Evolutionary conservation across 2,797 vertebrate species (phyloP), one percentile per base, ranked within the genome.

Genomic region (Scomberomorus guttatus): DNA sequence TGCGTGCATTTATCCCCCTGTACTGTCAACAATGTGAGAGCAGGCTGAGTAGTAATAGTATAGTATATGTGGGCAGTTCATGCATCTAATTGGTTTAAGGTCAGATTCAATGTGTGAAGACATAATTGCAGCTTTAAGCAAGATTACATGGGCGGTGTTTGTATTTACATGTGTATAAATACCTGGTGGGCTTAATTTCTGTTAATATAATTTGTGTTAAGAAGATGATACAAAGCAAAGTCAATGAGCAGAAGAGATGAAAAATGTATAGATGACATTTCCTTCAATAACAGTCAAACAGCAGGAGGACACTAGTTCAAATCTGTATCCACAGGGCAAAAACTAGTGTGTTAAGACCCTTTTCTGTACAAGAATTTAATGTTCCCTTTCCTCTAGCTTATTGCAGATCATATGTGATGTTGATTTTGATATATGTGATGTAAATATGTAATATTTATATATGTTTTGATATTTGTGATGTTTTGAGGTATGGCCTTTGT

Each of bases 11-110:
- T 52, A 46, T 67, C 51, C 42, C 54, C 20, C 54, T 79, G 44
- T 32, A 56, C 61, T 72, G 50, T 81, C 34, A 71, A 66, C 62
- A 59, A 22, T 63, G 56, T 79, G 39, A 81, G 25, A 68, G 74
- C 66, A 60, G 70, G 54, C 22, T 65, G 51, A 67, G 67, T 75
- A 44, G 76, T 77, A 69, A 73, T 69, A n/a, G 1, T 69, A 62
- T 5, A 55, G 58, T 74, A 37, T 48, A 65, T 75, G 63, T 46
- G 24, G 66, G 58, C 24, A 56, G 74, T 34, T 60, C 57, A 79
- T 78, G 72, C 78, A 67, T 81, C 68, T 74, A 81, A 80, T 79
- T 80, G 77, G 68, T 79, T 85, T 73, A 73, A 84, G 72, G 84
- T 80, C 59, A 81, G 46, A 69, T 58, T 77, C 29, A 80, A 18